These are phyloP conservation scores for Bolinopsis microptera DNA, from an alignment of 37 sponge, comb jelly and placozoan genomes.

Conservation along the genomic window DNA sequence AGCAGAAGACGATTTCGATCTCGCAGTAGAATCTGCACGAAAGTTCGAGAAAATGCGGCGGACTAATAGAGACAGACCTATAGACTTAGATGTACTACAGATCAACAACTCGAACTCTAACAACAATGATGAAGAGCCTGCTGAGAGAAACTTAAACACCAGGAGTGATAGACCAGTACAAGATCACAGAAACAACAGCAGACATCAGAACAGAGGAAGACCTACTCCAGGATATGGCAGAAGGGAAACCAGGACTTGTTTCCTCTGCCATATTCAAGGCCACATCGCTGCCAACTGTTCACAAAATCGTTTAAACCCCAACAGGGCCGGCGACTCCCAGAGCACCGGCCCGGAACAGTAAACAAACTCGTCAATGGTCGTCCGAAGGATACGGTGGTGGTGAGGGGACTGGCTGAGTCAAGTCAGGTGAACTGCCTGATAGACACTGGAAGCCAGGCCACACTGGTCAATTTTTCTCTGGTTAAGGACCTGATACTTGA, in stretches of 20 bases:
- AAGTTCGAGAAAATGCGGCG: constrained; percentile 23
- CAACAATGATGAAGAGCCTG: no score
- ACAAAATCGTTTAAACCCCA: background rate
- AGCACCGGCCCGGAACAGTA: background rate
- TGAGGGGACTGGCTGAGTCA: background rate
- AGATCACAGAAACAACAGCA: no score
- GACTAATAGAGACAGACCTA: no score
- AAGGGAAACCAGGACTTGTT: constrained; percentile 15
- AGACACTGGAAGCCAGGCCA: constrained; percentile 17
- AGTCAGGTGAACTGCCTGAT: background rate
- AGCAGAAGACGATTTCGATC: constrained; percentile 22
- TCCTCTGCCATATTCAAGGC: background rate
- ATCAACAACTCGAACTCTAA: background rate
- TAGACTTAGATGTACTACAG: no score
- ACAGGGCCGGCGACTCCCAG: background rate
- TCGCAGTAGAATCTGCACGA: background rate
- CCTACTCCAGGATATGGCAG: no score
- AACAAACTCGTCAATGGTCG: no score
- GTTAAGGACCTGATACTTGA: background rate
- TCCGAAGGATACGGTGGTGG: background rate
- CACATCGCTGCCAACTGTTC: constrained; percentile 28
- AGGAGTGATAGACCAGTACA: no score
- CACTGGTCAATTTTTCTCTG: constrained; percentile 1
- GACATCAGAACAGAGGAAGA: no score
- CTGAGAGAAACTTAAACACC: no score